Base-by-base conservation (phyloP, 1,140 invertebrate species). In the Coelopa frigida region DNA sequence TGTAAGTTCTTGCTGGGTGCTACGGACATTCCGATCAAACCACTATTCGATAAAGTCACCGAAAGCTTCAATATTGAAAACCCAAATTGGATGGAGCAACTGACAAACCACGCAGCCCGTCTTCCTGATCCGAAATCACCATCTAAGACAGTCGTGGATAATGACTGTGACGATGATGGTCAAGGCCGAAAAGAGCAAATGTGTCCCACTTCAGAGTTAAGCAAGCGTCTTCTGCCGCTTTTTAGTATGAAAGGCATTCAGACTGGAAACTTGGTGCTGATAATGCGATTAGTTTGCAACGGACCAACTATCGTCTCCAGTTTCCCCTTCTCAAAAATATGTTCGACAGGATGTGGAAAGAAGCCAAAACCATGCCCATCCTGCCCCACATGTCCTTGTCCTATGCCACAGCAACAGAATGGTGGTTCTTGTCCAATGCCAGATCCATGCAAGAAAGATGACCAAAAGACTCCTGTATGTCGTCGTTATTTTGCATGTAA, bases 201-300 rank as follows among this genome's bases (percentile, higher is more conserved):
- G 35, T 68, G 64, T 24, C 59, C 64, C 18, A 59, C 64, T 3
- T 61, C 57, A 10, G 61, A 68, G 39, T 18, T 55, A 4, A 53
- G 57, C 1, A 68, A 68, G 27, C 56, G 59, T 2, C 31, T 68
- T 15, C 29, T 68, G 14, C 60, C 64, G 2, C 50, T 68, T 1
- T 68, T 67, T 38, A 66, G 67, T 56, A 53, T 62, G 18, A 57
- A 59, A 47, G 56, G 61, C 39, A 54, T 56, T 36, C 64, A 68
- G 48, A 68, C 64, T 0, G 64, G 64, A 3, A 68, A 68, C 41
- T 57, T 68, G 18, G 64, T 68, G 7, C 24, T 67, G 0, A 54
- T 62, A 15, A 55, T 68, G 38, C 50, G 61, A 5, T 17, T 68
- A 21, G 53, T 67, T 0, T 62, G 57, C 49, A 62, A 61, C 52